Evolutionary conservation across 2,797 vertebrate genomes (phyloP).

Genomic region (Pseudochaenichthys georgianus): DNA sequence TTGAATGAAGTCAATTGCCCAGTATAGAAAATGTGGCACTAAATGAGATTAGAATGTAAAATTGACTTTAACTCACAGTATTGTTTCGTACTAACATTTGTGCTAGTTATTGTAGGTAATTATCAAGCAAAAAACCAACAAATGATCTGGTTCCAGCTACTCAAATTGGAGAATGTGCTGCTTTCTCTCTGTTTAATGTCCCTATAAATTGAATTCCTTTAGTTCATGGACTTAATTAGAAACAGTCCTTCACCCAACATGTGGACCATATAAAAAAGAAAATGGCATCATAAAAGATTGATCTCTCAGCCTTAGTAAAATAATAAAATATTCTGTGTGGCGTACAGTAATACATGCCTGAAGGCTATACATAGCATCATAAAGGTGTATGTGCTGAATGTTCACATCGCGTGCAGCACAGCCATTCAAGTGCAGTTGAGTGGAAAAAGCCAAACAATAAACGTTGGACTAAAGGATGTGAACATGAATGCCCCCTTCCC

Average conservation of each 20-base stretch:
- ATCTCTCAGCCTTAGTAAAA: constrained; percentile 3
- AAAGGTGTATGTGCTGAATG: constrained; percentile 29
- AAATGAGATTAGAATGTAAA: too few species aligned
- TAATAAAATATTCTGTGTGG: not conserved
- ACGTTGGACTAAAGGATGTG: constrained; percentile 39
- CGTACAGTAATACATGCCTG: constrained; percentile 1
- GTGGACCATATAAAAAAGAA: not conserved
- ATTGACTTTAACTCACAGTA: not conserved
- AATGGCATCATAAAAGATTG: not conserved
- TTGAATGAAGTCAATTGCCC: too few species aligned
- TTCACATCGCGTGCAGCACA: constrained; percentile 18
- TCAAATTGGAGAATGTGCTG: not conserved
- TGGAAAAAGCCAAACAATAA: constrained; percentile 68
- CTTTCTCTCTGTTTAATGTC: too few species aligned
- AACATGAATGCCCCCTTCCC: constrained; percentile 45
- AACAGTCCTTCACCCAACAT: not conserved
- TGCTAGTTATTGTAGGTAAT: too few species aligned
- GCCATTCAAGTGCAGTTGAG: constrained; percentile 61
- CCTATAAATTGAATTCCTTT: too few species aligned
- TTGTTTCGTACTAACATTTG: not conserved
- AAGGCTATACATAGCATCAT: constrained; percentile 26
- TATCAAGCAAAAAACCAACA: not conserved
- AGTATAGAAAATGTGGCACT: too few species aligned
- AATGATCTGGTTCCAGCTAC: not conserved
- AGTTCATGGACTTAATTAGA: too few species aligned